Evolutionary conservation across 1,140 invertebrate species (phyloP), one percentile per base, ranked within the genome.

Genomic region (Antheraea mylitta): DNA sequence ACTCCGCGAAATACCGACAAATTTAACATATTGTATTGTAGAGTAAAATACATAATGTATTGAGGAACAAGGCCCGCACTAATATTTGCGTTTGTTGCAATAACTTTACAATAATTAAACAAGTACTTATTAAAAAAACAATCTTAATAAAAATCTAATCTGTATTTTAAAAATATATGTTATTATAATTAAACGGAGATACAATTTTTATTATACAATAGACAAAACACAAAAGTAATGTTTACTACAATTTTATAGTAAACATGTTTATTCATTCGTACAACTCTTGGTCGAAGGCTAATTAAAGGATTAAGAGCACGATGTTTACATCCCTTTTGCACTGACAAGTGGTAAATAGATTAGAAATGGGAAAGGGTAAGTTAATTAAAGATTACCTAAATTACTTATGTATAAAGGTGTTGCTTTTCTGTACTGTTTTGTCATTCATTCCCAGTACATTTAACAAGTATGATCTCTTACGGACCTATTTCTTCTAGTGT

Each of bases 391-490:
- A 48, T 22, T 7, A 7, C 0, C 16, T 2, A 53, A 6, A 48
- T 22, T 7, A 0, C 0, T 42, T 3, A 61, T 8, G 45, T 67
- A 70, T 66, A 70, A 70, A 70, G 58, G 68, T 22, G 48, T 18
- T 42, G 53, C 10, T 60, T 38, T 45, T 11, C 19, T 18, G 36
- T 6, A 66, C 60, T 18, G 19, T 48, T 48, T 0, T n/a, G 61
- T 70, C 58, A 70, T 48, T 70, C 45, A 16, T 38, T 48, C 63
- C 68, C 63, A 70, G 64, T 70, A 70, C 48, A n/a, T 19, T 10
- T n/a, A 19, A 58, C n/a, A 45, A 70, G 0, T 37, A 70, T 64
- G 63, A 30, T 22, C 53, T 45, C 63, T 11, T 70, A 38, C 37
- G 45, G 16, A 13, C 11, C 9, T 53, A 16, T 6, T 13, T 53